phyloP scores from a whole-genome alignment of 1,140 invertebrate genomes.

The Diabrotica undecimpunctata region DNA sequence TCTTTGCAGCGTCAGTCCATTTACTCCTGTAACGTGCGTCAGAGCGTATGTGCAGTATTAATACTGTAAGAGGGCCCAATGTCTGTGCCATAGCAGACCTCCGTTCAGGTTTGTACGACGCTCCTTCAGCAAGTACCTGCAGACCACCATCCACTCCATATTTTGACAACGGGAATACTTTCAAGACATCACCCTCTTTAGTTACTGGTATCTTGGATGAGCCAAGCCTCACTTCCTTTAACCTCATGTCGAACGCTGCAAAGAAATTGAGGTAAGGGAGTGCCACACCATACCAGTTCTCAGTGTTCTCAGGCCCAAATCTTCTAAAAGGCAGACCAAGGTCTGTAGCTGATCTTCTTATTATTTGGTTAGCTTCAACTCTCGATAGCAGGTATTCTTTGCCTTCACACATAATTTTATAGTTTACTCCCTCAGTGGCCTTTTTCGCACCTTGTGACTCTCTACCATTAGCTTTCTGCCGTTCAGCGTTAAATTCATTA shows the following conservation, averaged over 20 bases:
- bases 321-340: not conserved
- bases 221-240: constrained; percentile 21
- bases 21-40: not conserved
- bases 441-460: not conserved
- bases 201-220: constrained; percentile 11
- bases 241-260: not conserved
- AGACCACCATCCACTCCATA: constrained; percentile 18
- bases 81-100: constrained; percentile 21
- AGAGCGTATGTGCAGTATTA: constrained; percentile 3
- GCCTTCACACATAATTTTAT: not conserved
- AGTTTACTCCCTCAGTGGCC: not conserved
- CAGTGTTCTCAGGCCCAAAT: not conserved
- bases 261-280: constrained; percentile 23
- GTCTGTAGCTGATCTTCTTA: not conserved
- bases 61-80: constrained; percentile 19
- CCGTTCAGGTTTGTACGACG: constrained; percentile 19
- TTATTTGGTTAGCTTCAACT: not conserved
- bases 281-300: constrained; percentile 20
- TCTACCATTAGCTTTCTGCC: not conserved
- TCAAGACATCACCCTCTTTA: not conserved
- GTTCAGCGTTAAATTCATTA: not conserved
- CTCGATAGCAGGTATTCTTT: not conserved
- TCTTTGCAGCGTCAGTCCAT: constrained; percentile 1
- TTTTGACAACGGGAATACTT: constrained; percentile 9
- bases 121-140: constrained; percentile 21